Evolutionary conservation across 2,888 invertebrate species (phyloP).

Genomic region (Rotaria socialis): DNA sequence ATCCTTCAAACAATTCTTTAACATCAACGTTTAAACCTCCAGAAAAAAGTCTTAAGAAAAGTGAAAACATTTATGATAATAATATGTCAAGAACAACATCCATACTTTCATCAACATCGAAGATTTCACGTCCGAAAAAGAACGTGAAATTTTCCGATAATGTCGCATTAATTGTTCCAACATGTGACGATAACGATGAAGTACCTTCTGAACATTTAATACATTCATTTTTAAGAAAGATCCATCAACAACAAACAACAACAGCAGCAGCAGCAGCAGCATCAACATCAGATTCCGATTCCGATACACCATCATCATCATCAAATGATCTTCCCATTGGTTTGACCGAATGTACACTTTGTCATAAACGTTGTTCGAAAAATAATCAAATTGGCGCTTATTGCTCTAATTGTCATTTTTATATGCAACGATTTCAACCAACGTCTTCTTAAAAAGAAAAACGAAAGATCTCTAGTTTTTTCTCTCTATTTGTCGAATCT

Average conservation of each 20-base stretch:
- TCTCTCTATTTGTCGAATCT: background rate
- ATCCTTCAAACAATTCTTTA: background rate
- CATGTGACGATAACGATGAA: background rate
- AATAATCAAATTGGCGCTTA: background rate
- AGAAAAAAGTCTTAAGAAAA: background rate
- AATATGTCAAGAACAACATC: background rate
- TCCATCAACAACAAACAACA: background rate
- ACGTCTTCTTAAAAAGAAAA: background rate
- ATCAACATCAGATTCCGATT: background rate
- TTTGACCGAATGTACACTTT: constrained; percentile 16
- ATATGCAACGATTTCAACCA: constrained; percentile 27
- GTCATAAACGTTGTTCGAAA: constrained; percentile 25
- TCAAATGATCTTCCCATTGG: background rate
- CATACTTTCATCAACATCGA: background rate
- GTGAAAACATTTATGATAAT: constrained; percentile 28
- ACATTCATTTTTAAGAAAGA: constrained; percentile 23
- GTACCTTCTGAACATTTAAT: constrained; percentile 26
- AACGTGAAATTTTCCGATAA: constrained; percentile 20
- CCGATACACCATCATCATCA: background rate
- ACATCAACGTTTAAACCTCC: background rate
- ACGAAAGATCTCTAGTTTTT: background rate
- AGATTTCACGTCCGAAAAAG: background rate
- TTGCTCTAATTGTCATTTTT: constrained; percentile 35
- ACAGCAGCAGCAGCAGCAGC: too few species aligned
- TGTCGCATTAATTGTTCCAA: constrained; percentile 27